Conservation (phyloP, 1,140 invertebrate genomes). For the Teleogryllus occipitalis region DNA sequence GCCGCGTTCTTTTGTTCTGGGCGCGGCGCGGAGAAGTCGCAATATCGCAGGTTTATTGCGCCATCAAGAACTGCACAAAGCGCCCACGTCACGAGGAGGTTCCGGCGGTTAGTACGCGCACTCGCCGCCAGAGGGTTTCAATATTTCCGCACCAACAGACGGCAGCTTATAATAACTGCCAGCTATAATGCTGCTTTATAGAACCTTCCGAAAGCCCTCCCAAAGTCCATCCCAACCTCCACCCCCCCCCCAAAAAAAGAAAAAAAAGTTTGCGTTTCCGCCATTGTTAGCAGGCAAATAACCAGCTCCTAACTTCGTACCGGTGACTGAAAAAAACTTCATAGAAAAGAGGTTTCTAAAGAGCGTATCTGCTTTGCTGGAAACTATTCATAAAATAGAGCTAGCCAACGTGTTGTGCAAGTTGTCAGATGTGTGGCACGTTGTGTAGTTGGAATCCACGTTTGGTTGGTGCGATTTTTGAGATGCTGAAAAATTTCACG, state of each 20-base stretch:
- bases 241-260: background rate
- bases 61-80: background rate
- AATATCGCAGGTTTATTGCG: background rate
- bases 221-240: background rate
- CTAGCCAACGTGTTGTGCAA: too few relatives aligned
- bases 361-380: too few relatives aligned
- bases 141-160: slow-evolving; percentile 3
- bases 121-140: background rate
- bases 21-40: background rate
- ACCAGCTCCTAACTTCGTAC: too few relatives aligned
- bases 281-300: too few relatives aligned
- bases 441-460: too few relatives aligned
- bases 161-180: background rate
- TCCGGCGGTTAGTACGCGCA: background rate
- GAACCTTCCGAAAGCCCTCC: background rate
- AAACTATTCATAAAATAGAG: too few relatives aligned
- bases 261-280: background rate
- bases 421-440: too few relatives aligned
- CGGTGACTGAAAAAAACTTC: too few relatives aligned
- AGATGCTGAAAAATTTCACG: too few relatives aligned
- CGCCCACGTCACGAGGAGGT: background rate
- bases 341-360: too few relatives aligned
- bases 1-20: background rate
- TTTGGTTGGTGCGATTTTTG: too few relatives aligned
- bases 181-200: background rate